phyloP scores from a whole-genome alignment of 1,140 invertebrate genomes.

The Trinorchestia longiramus region DNA sequence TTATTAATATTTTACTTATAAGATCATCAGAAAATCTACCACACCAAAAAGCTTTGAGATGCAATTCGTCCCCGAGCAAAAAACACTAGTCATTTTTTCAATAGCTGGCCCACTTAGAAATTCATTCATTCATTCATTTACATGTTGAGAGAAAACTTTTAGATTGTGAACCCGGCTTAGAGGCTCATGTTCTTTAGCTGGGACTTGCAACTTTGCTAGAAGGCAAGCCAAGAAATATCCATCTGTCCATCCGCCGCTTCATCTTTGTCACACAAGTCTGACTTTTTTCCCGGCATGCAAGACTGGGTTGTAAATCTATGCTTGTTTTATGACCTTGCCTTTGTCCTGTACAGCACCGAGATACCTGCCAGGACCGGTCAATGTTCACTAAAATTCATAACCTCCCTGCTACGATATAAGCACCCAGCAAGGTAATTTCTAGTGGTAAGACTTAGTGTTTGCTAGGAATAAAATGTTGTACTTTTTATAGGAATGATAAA shows the following conservation, averaged over 20 bases:
- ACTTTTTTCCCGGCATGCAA: neutral
- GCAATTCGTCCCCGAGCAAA: neutral
- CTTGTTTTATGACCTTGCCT: conserved; percentile 42
- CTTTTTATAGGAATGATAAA: neutral
- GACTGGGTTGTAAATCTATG: conserved; percentile 36
- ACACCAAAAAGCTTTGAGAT: neutral
- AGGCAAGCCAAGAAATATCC: neutral
- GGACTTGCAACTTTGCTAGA: neutral
- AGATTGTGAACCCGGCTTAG: neutral
- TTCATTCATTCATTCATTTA: conserved; percentile 10
- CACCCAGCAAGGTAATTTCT: neutral
- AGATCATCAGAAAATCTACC: neutral
- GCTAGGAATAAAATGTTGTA: neutral
- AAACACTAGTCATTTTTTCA: neutral
- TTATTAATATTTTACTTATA: neutral
- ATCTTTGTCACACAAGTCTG: conserved; percentile 35
- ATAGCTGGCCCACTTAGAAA: neutral
- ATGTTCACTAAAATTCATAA: conserved; percentile 15
- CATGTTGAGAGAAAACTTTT: neutral
- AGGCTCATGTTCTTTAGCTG: neutral
- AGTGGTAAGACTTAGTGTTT: too few relatives aligned
- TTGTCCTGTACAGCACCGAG: conserved; percentile 23
- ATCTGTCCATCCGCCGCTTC: neutral
- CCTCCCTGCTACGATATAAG: neutral
- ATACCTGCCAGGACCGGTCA: neutral